These are phyloP conservation scores for Andrena cerasifolii DNA, from an alignment of 1,140 invertebrate genomes.

Conservation along the genomic window DNA sequence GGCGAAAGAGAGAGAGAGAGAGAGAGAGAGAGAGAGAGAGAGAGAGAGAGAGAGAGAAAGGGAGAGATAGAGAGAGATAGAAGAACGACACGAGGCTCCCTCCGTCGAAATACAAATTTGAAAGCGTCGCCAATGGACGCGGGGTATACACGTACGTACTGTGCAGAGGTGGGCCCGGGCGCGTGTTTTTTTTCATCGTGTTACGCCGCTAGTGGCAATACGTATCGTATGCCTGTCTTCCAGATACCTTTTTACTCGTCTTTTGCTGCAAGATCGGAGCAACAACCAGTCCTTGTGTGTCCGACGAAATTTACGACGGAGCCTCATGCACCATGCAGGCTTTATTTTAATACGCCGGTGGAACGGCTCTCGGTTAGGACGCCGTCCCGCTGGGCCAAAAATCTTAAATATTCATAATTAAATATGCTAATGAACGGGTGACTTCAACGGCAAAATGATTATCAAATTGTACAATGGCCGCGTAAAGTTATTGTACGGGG, in stretches of 20 bases:
- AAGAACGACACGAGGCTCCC: not conserved
- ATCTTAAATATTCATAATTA: constrained; percentile 82
- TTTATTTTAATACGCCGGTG: constrained; percentile 77
- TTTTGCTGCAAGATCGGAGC: constrained; percentile 72
- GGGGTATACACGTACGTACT: not conserved
- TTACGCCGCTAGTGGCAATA: constrained; percentile 68
- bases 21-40: too few relatives aligned
- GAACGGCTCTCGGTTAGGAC: constrained; percentile 54
- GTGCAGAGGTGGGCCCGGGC: constrained; percentile 24
- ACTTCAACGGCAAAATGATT: constrained; percentile 80
- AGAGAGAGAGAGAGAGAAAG: too few relatives aligned
- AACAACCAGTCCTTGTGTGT: constrained; percentile 74
- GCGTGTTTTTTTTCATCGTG: constrained; percentile 42
- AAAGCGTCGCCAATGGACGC: not conserved
- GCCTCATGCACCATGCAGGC: constrained; percentile 74
- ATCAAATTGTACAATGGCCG: constrained; percentile 78
- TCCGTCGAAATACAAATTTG: not conserved
- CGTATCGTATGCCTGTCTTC: constrained; percentile 73
- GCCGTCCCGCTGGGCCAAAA: constrained; percentile 78
- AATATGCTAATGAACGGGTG: constrained; percentile 81
- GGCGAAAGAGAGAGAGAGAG: not conserved
- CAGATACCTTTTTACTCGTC: constrained; percentile 69
- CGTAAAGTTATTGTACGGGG: constrained; percentile 60
- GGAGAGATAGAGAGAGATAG: too few relatives aligned
- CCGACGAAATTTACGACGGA: constrained; percentile 78